A percentile compares a stretch with the other conserved stretches of the same genome.
These are phyloP conservation scores for Aurelia sp. DNA, from an alignment of 30 jellyfish, hydroid and myxozoan species.

Conservation along the genomic window DNA sequence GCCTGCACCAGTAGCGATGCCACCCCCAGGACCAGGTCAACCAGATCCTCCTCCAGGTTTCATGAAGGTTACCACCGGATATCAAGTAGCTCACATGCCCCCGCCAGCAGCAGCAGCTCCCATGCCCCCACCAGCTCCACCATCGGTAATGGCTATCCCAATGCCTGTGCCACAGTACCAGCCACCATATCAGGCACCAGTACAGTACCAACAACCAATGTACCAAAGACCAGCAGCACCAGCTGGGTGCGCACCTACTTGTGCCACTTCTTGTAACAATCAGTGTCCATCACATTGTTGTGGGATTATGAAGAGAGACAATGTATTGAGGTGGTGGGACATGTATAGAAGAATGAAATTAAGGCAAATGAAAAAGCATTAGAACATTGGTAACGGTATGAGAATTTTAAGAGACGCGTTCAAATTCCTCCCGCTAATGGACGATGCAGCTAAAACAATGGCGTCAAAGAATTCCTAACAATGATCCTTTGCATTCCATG, in stretches of 20 bases:
- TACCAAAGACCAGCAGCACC: constrained; percentile 10
- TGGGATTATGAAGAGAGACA: constrained; percentile 85
- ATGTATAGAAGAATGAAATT: constrained; percentile 48
- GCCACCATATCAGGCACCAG: constrained; percentile 29
- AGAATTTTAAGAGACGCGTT: too few species aligned
- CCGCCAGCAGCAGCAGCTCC: constrained; percentile 2
- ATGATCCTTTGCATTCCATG: too few species aligned
- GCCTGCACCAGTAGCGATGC: constrained; percentile 39
- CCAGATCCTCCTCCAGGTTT: constrained; percentile 53
- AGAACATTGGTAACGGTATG: not conserved
- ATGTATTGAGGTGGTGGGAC: constrained; percentile 65
- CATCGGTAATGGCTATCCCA: constrained; percentile 5
- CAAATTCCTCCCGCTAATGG: too few species aligned
- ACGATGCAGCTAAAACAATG: too few species aligned
- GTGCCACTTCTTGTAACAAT: constrained; percentile 60
- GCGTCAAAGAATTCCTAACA: too few species aligned
- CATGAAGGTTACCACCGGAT: constrained; percentile 56
- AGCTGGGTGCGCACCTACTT: constrained; percentile 64
- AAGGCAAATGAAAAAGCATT: constrained; percentile 7
- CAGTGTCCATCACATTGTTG: constrained; percentile 88
- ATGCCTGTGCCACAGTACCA: constrained; percentile 42
- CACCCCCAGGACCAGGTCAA: constrained; percentile 46
- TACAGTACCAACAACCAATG: constrained; percentile 37
- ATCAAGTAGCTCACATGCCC: constrained; percentile 20
- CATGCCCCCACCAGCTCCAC: constrained; percentile 27